Evolutionary conservation across 2,888 invertebrate species (phyloP), one percentile per base, ranked within the genome.

Genomic region (Leucozona laternaria): DNA sequence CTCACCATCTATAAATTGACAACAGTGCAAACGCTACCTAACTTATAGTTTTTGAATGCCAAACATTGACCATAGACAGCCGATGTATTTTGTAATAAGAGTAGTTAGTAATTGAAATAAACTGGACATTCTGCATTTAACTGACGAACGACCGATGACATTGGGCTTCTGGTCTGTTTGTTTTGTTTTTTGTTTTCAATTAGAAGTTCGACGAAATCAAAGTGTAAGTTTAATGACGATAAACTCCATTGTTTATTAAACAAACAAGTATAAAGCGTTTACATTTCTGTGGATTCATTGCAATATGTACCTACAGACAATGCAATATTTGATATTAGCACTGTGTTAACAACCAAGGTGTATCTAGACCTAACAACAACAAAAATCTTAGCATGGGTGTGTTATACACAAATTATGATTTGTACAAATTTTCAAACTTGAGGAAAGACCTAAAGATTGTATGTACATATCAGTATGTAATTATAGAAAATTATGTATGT

Each of bases 11-110:
- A 10, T 43, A 40, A 28, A 28, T 34, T 57, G 31, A 43, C 62
- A 25, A 4, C 25, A 43, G 1, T 20, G 28, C n/a, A 72, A 34
- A 45, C 17, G n/a, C n/a, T n/a, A 55, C 58, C 48, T 3, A 20
- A 20, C 50, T 15, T 53, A n/a, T n/a, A 58, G 40, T n/a, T 43
- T 48, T 11, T 72, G 71, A 82, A 82, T 78, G 77, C 28, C 77
- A 82, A 43, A 31, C 72, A 72, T 20, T 77, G 81, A 53, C 75
- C 70, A 64, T 66, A 28, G 50, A 53, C 4, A 3, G 8, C 2
- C 25, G 34, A n/a, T 55, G 25, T 64, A 31, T 43, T 28, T 28
- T 17, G 0, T 43, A 43, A 22, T 34, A 8, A 40, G 8, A 10
- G n/a, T 43, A n/a, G 40, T 57, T 15, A 17, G 13, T 40, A 37